Conservation (phyloP, 2,797 vertebrate species). For the Bucorvus abyssinicus region DNA sequence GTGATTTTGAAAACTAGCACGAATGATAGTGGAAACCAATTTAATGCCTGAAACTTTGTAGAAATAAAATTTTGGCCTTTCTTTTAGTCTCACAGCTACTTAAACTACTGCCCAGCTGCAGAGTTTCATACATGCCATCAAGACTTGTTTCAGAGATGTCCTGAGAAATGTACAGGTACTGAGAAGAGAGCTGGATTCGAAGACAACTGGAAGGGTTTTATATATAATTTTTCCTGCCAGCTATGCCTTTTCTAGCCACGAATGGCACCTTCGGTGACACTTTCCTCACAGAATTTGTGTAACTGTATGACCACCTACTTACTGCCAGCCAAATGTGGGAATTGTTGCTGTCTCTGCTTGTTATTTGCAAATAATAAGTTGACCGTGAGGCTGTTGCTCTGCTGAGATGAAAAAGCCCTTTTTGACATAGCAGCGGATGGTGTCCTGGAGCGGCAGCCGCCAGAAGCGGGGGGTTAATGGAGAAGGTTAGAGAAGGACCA, state of each 20-base stretch:
- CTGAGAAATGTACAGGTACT: neutral
- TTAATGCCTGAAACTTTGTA: neutral
- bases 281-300: slow-evolving; percentile 27
- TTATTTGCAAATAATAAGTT: slow-evolving; percentile 19
- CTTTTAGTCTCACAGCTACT: neutral
- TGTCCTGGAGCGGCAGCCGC: neutral
- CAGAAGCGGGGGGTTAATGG: neutral
- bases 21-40: neutral
- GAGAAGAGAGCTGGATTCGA: neutral
- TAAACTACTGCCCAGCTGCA: neutral
- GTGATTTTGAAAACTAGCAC: neutral
- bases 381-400: neutral
- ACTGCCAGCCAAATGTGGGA: neutral
- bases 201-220: neutral
- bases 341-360: neutral
- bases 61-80: neutral
- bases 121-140: neutral
- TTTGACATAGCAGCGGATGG: neutral
- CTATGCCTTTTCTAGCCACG: neutral
- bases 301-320: neutral
- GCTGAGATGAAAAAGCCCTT: neutral
- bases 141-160: neutral
- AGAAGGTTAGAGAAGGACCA: neutral
- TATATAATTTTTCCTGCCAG: neutral
- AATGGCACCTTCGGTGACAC: neutral